These are phyloP conservation scores for Chascanopsetta lugubris DNA, from an alignment of 2,113 vertebrate genomes.

Conservation along the genomic window DNA sequence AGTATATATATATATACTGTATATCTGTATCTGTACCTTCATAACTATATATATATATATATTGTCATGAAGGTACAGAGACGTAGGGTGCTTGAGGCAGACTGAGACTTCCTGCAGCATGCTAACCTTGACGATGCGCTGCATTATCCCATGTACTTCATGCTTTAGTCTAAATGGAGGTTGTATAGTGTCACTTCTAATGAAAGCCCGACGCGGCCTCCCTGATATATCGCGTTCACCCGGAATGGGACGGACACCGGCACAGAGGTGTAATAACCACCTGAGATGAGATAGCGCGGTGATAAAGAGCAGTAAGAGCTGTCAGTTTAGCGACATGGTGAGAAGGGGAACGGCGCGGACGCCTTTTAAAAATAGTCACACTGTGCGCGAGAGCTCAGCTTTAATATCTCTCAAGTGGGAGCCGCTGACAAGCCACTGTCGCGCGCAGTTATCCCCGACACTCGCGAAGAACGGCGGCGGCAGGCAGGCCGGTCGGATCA, in stretches of 20 bases:
- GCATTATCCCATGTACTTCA: too few species aligned
- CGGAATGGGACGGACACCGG: background rate
- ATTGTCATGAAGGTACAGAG: too few species aligned
- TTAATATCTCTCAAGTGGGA: conserved; percentile 74
- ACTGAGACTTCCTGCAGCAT: too few species aligned
- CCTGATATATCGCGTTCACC: background rate
- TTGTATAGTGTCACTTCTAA: background rate
- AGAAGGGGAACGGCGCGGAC: conserved; percentile 39
- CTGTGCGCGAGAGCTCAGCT: conserved; percentile 62
- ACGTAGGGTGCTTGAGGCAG: too few species aligned
- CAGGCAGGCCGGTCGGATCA: conserved; percentile 59
- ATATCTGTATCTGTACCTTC: too few species aligned
- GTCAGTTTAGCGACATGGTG: conserved; percentile 51
- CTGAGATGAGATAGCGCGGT: background rate
- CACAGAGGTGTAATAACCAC: conserved; percentile 24
- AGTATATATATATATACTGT: too few species aligned
- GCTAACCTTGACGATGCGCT: too few species aligned
- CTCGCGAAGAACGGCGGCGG: conserved; percentile 59
- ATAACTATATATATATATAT: too few species aligned
- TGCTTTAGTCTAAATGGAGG: too few species aligned
- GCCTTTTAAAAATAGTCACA: conserved; percentile 69
- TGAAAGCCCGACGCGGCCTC: background rate
- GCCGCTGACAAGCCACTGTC: conserved; percentile 65
- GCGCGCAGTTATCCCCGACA: conserved; percentile 66
- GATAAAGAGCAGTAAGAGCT: conserved; percentile 44